These are phyloP conservation scores for Caenorhabditis tropicalis DNA, from an alignment of 1,140 invertebrate species.

Conservation along the genomic window DNA sequence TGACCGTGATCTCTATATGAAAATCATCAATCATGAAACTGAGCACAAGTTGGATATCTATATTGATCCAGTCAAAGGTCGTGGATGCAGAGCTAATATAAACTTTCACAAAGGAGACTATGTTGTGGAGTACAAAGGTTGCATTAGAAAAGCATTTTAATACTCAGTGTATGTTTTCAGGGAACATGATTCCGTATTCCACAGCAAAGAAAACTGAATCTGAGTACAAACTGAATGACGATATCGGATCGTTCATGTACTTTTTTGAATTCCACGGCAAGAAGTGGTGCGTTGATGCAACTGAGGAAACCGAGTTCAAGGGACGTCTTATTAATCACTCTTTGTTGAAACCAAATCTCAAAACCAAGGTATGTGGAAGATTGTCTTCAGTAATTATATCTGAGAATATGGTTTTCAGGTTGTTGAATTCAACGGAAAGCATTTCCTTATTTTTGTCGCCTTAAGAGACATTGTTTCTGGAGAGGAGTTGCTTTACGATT, in stretches of 20 bases:
- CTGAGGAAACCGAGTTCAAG: slow-evolving; percentile 84
- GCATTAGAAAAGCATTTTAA: too few relatives aligned
- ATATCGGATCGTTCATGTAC: slow-evolving; percentile 96
- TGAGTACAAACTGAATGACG: slow-evolving; percentile 84
- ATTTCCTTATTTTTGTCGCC: slow-evolving; percentile 87
- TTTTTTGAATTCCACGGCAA: slow-evolving; percentile 90
- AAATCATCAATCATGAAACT: slow-evolving; percentile 81
- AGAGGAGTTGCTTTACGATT: slow-evolving; percentile 94
- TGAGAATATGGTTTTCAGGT: slow-evolving; percentile 69
- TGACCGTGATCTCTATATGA: slow-evolving; percentile 81
- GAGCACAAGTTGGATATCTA: slow-evolving; percentile 80
- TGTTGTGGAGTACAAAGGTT: slow-evolving; percentile 87
- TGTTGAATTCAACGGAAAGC: slow-evolving; percentile 77
- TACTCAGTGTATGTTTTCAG: slow-evolving; percentile 71
- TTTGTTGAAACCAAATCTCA: slow-evolving; percentile 83
- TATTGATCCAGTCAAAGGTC: slow-evolving; percentile 71
- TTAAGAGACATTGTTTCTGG: slow-evolving; percentile 84
- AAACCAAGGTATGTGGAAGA: slow-evolving; percentile 81
- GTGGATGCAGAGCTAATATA: slow-evolving; percentile 79
- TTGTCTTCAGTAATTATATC: too few relatives aligned
- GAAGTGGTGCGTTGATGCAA: slow-evolving; percentile 96
- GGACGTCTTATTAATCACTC: slow-evolving; percentile 96
- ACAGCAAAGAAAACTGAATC: slow-evolving; percentile 85
- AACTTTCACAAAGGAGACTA: slow-evolving; percentile 86
- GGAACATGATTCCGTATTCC: slow-evolving; percentile 84